phyloP scores from a whole-genome alignment of 2,113 vertebrate genomes.

The Sylvietta virens region DNA sequence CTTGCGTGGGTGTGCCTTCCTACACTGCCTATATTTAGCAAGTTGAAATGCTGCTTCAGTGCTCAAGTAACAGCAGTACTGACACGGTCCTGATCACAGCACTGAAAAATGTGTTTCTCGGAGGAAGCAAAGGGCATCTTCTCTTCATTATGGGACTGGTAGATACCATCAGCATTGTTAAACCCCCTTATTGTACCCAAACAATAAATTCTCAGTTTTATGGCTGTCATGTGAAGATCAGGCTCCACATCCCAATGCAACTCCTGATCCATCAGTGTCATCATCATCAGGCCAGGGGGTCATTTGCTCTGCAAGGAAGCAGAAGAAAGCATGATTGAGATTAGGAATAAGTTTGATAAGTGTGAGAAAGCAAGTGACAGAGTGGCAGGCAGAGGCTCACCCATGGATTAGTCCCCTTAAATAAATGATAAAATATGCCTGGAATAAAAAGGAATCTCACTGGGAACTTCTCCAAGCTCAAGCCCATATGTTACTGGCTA shows the following conservation, averaged over 20 bases:
- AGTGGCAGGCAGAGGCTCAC: background rate
- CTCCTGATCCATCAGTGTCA: background rate
- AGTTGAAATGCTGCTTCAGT: background rate
- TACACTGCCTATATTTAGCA: background rate
- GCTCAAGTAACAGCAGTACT: background rate
- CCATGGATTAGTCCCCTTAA: slow-evolving; percentile 18
- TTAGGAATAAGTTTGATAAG: background rate
- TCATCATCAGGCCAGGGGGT: background rate
- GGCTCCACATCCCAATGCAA: background rate
- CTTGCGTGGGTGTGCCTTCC: background rate
- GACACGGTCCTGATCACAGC: background rate
- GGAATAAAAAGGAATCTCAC: background rate
- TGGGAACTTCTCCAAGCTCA: slow-evolving; percentile 45
- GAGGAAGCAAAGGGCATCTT: background rate
- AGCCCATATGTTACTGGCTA: slow-evolving; percentile 59
- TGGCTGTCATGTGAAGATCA: background rate
- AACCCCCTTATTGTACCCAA: background rate
- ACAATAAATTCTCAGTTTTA: slow-evolving; percentile 35
- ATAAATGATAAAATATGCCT: slow-evolving; percentile 58
- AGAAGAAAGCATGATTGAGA: background rate
- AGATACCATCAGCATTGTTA: background rate
- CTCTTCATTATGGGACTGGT: background rate
- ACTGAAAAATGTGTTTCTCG: background rate
- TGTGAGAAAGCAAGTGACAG: background rate
- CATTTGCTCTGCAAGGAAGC: background rate